Base-by-base conservation (phyloP, 2,797 vertebrate species). In the Sebastes miniatus region DNA sequence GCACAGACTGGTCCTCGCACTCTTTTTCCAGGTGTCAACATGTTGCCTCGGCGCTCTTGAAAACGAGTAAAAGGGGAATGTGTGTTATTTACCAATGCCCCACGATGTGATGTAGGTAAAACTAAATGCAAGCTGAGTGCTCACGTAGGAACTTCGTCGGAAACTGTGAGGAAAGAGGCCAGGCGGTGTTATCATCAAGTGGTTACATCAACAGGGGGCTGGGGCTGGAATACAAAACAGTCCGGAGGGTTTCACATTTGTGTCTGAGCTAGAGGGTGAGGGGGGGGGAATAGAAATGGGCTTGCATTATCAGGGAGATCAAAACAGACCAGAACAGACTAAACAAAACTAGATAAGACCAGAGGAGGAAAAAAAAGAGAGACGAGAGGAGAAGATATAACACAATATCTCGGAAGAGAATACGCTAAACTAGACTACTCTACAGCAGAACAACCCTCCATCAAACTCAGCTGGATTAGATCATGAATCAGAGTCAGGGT, bases 161-260 rank as follows among this genome's bases (percentile, higher is more conserved):
- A 72, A 75, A 84, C 73, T 31, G 66, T 34, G 66, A 81, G 65
- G 52, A 73, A 72, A 69, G 66, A 77, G 74, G 81, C 71, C 81
- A 65, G 72, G 63, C 63, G n/a, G 70, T 64, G 77, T 87, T 85
- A 76, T 73, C 77, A 59, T 88, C 75, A 84, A 86, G 79, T 63
- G 64, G 69, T 77, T 56, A 65, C 61, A 75, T 43, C 63, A 39
- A 81, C 83, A 52, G 31, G 11, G 13, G 52, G 67, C 47, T 36
- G 25, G 50, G 73, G 66, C 58, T 84, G 76, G 72, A 79, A 84
- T 65, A 77, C 57, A 47, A 79, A 87, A 76, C 50, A 78, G 71
- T 59, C 54, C 56, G 32, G 63, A 74, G 78, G 72, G 39, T 71
- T 79, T 73, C 20, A 25, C 24, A 68, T 67, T 80, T 67, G 56